Evolutionary conservation across 2,113 vertebrate genomes (phyloP).

Genomic region (Strigops habroptila): DNA sequence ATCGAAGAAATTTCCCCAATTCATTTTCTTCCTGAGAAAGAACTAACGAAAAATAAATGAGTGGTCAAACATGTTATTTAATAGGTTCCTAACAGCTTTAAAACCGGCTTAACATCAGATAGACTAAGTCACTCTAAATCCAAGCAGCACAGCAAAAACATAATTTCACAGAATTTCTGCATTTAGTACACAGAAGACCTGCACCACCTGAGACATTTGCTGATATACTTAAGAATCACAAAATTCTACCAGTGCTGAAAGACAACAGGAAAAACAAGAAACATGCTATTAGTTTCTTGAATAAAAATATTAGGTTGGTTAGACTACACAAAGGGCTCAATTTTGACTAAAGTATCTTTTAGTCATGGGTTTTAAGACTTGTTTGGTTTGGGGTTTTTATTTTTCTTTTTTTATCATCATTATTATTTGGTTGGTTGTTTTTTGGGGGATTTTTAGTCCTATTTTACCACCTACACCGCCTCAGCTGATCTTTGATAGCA

Average conservation of each 20-base stretch:
- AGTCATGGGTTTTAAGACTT: neutral
- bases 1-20: conserved; percentile 93
- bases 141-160: neutral
- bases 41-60: conserved; percentile 74
- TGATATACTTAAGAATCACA: conserved; percentile 43
- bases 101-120: neutral
- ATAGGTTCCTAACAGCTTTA: neutral
- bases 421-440: neutral
- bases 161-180: neutral
- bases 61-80: neutral
- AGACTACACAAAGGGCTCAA: neutral
- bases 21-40: conserved; percentile 97
- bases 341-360: neutral
- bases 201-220: conserved; percentile 19
- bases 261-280: neutral
- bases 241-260: conserved; percentile 39
- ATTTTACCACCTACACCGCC: neutral
- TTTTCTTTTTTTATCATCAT: neutral
- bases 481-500: neutral
- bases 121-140: neutral
- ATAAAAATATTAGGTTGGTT: neutral
- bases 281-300: conserved; percentile 1
- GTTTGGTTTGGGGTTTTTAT: neutral
- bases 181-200: conserved; percentile 24
- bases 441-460: neutral